A percentile compares a stretch with the other conserved stretches of the same genome.
Conservation (phyloP, 2,888 invertebrate species). For the Phlogophora meticulosa region DNA sequence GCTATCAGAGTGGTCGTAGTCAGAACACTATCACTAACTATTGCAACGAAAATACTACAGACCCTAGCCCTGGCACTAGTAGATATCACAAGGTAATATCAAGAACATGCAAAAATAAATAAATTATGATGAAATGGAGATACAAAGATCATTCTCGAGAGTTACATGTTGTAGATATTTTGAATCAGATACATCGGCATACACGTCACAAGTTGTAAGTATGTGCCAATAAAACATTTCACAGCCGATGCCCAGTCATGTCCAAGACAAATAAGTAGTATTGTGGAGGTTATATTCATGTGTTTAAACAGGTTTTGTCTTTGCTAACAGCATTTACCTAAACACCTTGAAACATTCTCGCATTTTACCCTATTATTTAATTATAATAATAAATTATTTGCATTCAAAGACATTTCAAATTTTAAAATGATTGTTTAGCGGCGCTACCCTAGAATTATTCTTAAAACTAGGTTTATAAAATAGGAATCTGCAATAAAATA, state of each 20-base stretch:
- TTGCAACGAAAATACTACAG: slow-evolving; percentile 69
- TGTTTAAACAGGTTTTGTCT: slow-evolving; percentile 60
- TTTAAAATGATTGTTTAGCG: slow-evolving; percentile 72
- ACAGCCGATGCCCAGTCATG: slow-evolving; percentile 71
- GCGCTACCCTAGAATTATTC: slow-evolving; percentile 77
- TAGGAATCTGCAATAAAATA: slow-evolving; percentile 90
- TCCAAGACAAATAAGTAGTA: slow-evolving; percentile 54
- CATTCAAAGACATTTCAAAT: slow-evolving; percentile 75
- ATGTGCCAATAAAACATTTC: slow-evolving; percentile 69
- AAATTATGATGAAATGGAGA: slow-evolving; percentile 54
- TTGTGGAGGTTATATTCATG: slow-evolving; percentile 44
- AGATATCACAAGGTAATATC: slow-evolving; percentile 77
- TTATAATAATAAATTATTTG: slow-evolving; percentile 79
- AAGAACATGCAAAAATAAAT: slow-evolving; percentile 66
- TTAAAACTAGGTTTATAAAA: slow-evolving; percentile 87
- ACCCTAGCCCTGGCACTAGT: slow-evolving; percentile 69
- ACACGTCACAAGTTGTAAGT: slow-evolving; percentile 51
- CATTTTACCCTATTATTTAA: slow-evolving; percentile 75
- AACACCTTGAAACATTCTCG: slow-evolving; percentile 67
- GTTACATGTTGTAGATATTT: slow-evolving; percentile 52
- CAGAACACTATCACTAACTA: slow-evolving; percentile 62
- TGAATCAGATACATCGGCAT: slow-evolving; percentile 61
- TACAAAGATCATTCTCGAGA: slow-evolving; percentile 65
- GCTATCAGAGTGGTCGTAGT: slow-evolving; percentile 63
- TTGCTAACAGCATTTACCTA: slow-evolving; percentile 65